Base-by-base conservation (phyloP, 2,797 vertebrate species). In the Phaenicophaeus curvirostris region DNA sequence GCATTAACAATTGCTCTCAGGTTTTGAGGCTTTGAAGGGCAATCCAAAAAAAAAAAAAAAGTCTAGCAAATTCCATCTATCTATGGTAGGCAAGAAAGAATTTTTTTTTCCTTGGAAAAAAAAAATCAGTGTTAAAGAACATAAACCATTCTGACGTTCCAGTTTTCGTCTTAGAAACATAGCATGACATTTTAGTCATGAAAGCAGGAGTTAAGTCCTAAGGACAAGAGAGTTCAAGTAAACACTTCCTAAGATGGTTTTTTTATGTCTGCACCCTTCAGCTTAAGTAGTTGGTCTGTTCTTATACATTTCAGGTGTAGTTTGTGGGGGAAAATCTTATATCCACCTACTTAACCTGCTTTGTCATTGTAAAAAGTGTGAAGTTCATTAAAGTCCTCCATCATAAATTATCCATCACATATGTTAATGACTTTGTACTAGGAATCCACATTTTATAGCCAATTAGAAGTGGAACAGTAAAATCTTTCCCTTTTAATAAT, bases 341-440 rank as follows among this genome's bases (percentile, higher is more conserved):
- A 62, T 71, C 46, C 27, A 46, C 15, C 39, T 86, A 30, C 31
- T 78, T 62, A 62, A 53, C 31, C 53, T 95, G 51, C n/a, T 85
- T 82, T 77, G 79, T 89, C 42, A 44, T 85, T 82, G 68, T 44
- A 59, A 13, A 61, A 71, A 74, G 4, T 4, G 0, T 42, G 53
- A 87, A 90, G 61, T 89, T 39, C 18, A 37, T 50, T 88, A 37
- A 90, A 74, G 30, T 80, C 62, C 61, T 51, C 15, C 30, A 8
- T 57, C 73, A 75, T 59, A 85, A 95, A 73, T 87, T 88, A 50
- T 72, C 72, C 27, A 33, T 78, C 51, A 69, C 59, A 51, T 78
- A 46, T 72, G 30, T 75, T 94, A 96, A 89, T 87, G 54, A 79
- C 37, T 90, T 90, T 89, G 35, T 89, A 87, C 66, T 80, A 42